Evolutionary conservation across 2,797 vertebrate species (phyloP).

Genomic region (Diceros bicornis): DNA sequence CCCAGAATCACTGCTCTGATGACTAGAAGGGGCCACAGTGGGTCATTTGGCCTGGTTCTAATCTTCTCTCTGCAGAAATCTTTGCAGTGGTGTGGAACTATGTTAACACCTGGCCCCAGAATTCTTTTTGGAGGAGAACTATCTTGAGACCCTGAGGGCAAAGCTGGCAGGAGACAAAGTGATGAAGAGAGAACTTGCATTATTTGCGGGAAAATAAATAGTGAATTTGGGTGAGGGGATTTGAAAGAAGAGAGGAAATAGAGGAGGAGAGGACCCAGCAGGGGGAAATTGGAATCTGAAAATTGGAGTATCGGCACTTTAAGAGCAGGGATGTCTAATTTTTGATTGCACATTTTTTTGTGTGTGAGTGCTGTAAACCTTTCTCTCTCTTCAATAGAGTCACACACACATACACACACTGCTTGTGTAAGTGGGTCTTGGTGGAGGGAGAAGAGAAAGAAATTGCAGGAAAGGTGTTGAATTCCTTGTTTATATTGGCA

Average conservation of each 20-base stretch:
- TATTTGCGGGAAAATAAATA: conserved; percentile 10
- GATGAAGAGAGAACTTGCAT: neutral
- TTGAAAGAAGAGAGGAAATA: conserved; percentile 29
- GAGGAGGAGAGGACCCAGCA: neutral
- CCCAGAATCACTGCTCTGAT: neutral
- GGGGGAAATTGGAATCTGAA: neutral
- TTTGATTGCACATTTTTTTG: neutral
- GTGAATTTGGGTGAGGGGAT: neutral
- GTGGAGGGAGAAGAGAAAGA: neutral
- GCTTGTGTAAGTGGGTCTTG: neutral
- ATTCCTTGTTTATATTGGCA: neutral
- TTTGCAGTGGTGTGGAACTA: neutral
- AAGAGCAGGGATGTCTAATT: neutral
- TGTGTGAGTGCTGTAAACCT: neutral
- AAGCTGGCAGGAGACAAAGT: conserved; percentile 23
- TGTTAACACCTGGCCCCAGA: neutral
- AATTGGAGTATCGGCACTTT: neutral
- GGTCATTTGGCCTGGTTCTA: neutral
- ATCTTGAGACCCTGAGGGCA: neutral
- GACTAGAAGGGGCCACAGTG: neutral
- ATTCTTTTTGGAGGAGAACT: neutral
- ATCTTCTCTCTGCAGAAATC: neutral
- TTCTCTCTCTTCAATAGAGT: neutral
- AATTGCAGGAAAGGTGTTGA: neutral
- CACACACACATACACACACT: neutral